Percentiles rank a stretch among this genome's conserved stretches.
Conservation (phyloP, 2,797 vertebrate genomes). For the Phrynocephalus forsythii region DNA sequence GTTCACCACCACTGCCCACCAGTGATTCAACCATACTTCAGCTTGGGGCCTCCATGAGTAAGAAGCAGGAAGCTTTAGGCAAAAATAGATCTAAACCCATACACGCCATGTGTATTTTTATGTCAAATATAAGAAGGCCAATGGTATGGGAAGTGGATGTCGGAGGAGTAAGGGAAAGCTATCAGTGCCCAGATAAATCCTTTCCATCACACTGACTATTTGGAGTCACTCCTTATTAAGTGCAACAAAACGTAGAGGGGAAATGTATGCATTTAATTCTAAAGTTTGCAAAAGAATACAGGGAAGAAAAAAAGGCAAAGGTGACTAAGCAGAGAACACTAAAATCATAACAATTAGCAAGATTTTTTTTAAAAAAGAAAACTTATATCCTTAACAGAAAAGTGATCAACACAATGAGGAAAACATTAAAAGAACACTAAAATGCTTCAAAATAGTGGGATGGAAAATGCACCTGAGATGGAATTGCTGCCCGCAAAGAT, state of each 20-base stretch:
- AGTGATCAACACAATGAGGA: constrained; percentile 6
- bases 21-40: too few species aligned
- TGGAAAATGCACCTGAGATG: constrained; percentile 80
- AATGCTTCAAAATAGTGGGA: constrained; percentile 65
- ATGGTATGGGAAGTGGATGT: not conserved
- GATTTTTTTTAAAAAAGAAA: constrained; percentile 23
- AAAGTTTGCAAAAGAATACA: constrained; percentile 43
- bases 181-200: not conserved
- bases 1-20: too few species aligned
- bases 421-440: constrained; percentile 42
- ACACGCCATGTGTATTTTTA: not conserved
- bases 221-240: not conserved
- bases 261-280: constrained; percentile 43
- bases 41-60: too few species aligned
- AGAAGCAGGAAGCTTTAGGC: too few species aligned
- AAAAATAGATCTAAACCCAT: not conserved
- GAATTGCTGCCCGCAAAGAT: constrained; percentile 77
- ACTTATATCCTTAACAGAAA: constrained; percentile 30
- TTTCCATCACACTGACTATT: not conserved
- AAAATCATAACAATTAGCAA: constrained; percentile 42
- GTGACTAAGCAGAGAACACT: constrained; percentile 58
- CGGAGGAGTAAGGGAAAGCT: not conserved
- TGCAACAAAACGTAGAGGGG: not conserved
- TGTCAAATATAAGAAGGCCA: not conserved
- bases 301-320: constrained; percentile 55